Conservation (phyloP, 64 coral and sea anemone genomes). For the Dendronephthya gigantea region DNA sequence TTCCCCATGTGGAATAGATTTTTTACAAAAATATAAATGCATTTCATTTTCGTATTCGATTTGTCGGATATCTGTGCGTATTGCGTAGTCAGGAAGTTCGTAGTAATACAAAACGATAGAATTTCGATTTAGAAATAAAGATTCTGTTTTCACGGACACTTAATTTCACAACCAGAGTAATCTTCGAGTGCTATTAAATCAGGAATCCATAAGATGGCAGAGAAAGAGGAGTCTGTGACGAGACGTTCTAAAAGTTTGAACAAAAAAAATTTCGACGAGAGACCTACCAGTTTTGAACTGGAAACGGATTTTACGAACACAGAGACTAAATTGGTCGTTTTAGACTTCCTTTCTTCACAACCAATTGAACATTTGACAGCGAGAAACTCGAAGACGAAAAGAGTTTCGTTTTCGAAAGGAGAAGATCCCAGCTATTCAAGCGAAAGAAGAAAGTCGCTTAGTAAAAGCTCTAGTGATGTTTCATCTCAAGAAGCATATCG, state of each 20-base stretch:
- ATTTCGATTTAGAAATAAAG: neutral
- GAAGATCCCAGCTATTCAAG: neutral
- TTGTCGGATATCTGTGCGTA: too few relatives aligned
- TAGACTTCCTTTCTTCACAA: neutral
- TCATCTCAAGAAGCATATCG: neutral
- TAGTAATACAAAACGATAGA: neutral
- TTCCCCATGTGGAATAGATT: too few relatives aligned
- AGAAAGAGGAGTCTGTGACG: neutral
- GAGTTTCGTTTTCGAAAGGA: neutral
- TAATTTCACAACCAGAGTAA: neutral
- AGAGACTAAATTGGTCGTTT: neutral
- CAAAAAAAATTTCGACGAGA: neutral
- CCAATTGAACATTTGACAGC: neutral
- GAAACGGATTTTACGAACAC: neutral
- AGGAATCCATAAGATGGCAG: neutral
- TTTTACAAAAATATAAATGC: too few relatives aligned
- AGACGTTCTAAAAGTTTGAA: neutral
- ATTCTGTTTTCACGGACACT: neutral
- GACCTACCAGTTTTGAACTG: neutral
- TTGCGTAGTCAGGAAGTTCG: neutral
- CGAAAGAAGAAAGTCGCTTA: neutral
- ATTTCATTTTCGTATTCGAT: too few relatives aligned
- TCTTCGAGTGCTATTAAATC: neutral
- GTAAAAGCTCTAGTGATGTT: slow-evolving; percentile 6
- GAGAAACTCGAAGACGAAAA: neutral